Evolutionary conservation across 2,888 invertebrate species (phyloP), one percentile per base, ranked within the genome.

Genomic region (Cryptosula pallasiana): DNA sequence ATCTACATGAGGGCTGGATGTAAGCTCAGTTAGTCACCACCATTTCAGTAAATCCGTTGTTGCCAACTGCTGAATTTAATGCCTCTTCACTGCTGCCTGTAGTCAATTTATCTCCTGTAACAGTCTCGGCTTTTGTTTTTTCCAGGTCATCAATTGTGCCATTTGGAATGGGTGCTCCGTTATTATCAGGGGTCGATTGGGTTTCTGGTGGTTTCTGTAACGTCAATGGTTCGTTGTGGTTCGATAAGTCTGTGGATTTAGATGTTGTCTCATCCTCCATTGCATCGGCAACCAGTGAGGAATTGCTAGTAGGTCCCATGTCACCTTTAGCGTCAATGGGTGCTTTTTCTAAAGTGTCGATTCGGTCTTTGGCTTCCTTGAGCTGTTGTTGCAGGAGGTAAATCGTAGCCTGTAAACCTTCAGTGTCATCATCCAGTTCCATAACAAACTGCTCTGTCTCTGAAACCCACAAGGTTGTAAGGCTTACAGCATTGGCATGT

Each of bases 381-480:
- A 97, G 87, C 86, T 97, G 95, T 84, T 94, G 93, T 82, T 97
- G 96, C 74, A 97, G 88, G 86, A 92, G 92, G 85, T 93, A 89
- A 81, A 97, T 95, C 75, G 96, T 96, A 83, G 95, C 94, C 87
- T 97, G 97, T 95, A 98, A 95, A 29, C 96, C 96, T 86, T 98
- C 98, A 55, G 96, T 82, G 93, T 97, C 96, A 85, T 96, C 96
- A 81, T 98, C 98, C 75, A 97, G 86, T 84, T 97, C 97, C 84
- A 94, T 92, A 69, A 98, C 88, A 84, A 96, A 93, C 83, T 95
- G 95, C 82, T 97, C 97, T 80, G 96, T 86, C 86, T 98, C 97
- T 93, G 89, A 71, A 82, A 84, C 32, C 27, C 25, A 25, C 45
- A 45, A 13, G 45, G n/a, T n/a, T n/a, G n/a, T n/a, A n/a, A n/a